Evolutionary conservation across 2,888 invertebrate genomes (phyloP).

Genomic region (Parnassius orleans): DNA sequence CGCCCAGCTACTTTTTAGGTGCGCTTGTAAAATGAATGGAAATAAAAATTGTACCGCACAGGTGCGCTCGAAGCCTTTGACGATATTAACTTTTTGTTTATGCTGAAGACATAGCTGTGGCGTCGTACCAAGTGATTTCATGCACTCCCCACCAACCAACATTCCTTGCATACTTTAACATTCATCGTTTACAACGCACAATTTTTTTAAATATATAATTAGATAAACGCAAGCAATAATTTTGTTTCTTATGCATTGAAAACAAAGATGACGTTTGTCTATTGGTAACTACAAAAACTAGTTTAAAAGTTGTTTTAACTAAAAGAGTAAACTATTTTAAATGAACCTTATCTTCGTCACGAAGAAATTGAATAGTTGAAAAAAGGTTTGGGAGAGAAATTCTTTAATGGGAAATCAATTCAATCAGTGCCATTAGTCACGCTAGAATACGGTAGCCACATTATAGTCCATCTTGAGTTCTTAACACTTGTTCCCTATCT

Average conservation of each 20-base stretch:
- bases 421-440: slow-evolving; percentile 67
- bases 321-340: slow-evolving; percentile 38
- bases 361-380: slow-evolving; percentile 57
- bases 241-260: slow-evolving; percentile 13
- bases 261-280: slow-evolving; percentile 21
- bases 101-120: slow-evolving; percentile 34
- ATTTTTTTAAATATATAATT: slow-evolving; percentile 19
- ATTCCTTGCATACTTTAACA: slow-evolving; percentile 19
- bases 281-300: slow-evolving; percentile 18
- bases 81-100: slow-evolving; percentile 77
- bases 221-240: slow-evolving; percentile 22
- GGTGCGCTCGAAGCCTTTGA: slow-evolving; percentile 77
- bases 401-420: slow-evolving; percentile 71
- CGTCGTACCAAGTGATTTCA: slow-evolving; percentile 34
- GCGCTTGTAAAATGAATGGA: slow-evolving; percentile 79
- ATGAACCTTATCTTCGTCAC: slow-evolving; percentile 57
- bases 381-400: slow-evolving; percentile 40
- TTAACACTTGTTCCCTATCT: slow-evolving; percentile 20
- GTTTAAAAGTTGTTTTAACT: slow-evolving; percentile 24
- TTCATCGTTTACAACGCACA: slow-evolving; percentile 21
- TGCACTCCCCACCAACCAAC: slow-evolving; percentile 20
- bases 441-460: slow-evolving; percentile 55
- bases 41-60: slow-evolving; percentile 78
- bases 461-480: slow-evolving; percentile 42
- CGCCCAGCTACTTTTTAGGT: slow-evolving; percentile 73